Evolutionary conservation across 1,140 invertebrate species (phyloP).

Genomic region (Trichonephila clavipes): DNA sequence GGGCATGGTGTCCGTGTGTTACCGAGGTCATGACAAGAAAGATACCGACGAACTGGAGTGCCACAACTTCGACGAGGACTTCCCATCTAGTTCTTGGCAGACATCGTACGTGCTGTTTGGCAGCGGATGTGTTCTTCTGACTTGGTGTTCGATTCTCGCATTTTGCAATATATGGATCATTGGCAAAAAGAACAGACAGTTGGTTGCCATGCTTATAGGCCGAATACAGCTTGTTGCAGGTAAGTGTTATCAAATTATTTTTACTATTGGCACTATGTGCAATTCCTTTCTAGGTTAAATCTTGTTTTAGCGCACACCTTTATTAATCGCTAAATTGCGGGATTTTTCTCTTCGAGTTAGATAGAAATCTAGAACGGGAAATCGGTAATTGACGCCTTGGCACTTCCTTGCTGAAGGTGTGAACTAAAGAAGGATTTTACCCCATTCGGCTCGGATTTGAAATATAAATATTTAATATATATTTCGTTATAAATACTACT

Average conservation of each 20-base stretch:
- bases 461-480: too few species aligned
- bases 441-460: too few species aligned
- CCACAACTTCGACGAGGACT: conserved; percentile 71
- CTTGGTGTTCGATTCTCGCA: conserved; percentile 69
- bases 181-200: conserved; percentile 65
- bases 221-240: conserved; percentile 71
- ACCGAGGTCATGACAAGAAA: conserved; percentile 22
- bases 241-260: not conserved
- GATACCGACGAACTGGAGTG: conserved; percentile 48
- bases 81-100: conserved; percentile 73
- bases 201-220: conserved; percentile 56
- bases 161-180: conserved; percentile 67
- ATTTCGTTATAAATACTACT: too few species aligned
- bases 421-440: too few species aligned
- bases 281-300: too few species aligned
- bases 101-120: conserved; percentile 68
- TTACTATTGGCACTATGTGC: too few species aligned
- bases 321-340: too few species aligned
- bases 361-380: too few species aligned
- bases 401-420: too few species aligned
- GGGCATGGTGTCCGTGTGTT: conserved; percentile 72
- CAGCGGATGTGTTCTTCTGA: conserved; percentile 67
- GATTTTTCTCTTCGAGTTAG: too few species aligned
- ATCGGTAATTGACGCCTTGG: too few species aligned
- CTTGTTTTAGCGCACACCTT: too few species aligned